Evolutionary conservation across 2,797 vertebrate species (phyloP).

Genomic region (Bradypodion ventrale): DNA sequence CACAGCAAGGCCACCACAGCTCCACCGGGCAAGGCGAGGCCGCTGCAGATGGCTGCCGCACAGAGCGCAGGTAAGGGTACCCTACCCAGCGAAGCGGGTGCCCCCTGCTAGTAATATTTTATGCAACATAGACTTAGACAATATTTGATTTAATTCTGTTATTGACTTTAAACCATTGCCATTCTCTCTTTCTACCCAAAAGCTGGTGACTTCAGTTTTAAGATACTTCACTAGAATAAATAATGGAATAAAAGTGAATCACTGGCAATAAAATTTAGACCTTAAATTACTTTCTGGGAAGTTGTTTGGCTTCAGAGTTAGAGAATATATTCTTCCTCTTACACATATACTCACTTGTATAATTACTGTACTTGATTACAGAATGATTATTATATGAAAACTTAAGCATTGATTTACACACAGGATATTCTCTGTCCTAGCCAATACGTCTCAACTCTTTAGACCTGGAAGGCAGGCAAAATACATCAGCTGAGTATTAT

Average conservation of each 20-base stretch:
- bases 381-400: conserved; percentile 43
- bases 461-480: conserved; percentile 77
- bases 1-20: too few species aligned
- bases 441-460: conserved; percentile 76
- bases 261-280: conserved; percentile 71
- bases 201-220: conserved; percentile 57
- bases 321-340: conserved; percentile 30
- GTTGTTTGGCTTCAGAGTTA: conserved; percentile 9
- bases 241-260: conserved; percentile 80
- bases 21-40: too few species aligned
- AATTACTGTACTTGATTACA: conserved; percentile 33
- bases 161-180: conserved; percentile 62
- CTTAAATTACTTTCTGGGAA: conserved; percentile 32
- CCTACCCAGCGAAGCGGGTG: too few species aligned
- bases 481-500: conserved; percentile 81
- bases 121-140: conserved; percentile 61
- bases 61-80: too few species aligned
- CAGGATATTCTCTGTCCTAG: conserved; percentile 61
- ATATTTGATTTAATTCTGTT: conserved; percentile 67
- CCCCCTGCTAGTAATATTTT: too few species aligned
- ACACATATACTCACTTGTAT: conserved; percentile 12
- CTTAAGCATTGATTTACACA: conserved; percentile 75
- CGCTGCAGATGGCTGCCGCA: too few species aligned
- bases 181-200: conserved; percentile 59
- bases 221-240: conserved; percentile 78